Base-by-base conservation (phyloP, 2,113 vertebrate genomes). In the Gobio gobio region DNA sequence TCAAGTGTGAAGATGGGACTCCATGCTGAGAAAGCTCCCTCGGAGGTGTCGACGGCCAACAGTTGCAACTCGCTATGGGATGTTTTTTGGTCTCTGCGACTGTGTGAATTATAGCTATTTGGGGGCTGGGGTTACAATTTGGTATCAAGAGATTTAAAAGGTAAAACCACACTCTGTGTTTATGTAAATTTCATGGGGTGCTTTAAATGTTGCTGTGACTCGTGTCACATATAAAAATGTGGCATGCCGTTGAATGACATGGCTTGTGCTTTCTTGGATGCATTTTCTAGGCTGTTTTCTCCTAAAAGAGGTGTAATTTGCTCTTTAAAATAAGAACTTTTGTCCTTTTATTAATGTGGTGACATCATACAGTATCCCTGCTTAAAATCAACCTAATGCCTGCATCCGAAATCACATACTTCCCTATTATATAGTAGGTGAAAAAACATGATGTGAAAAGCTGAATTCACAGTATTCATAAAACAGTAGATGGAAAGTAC, bases 31-130 rank as follows among this genome's bases (percentile, higher is more conserved):
- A 81, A 51, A 85, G 90, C 43, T 93, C 93, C 90, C 90, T 89
- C 51, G 64, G 88, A 93, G 91, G 93, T 93, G 93, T 93, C 90
- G 94, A 93, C 78, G 56, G 59, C 77, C 87, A 26, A 89, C 88
- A 88, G 89, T 93, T 72, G 63, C 91, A 91, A 91, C 78, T 85
- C 86, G 43, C 86, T 12, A 43, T 88, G 86, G 85, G 86, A 86
- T 64, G 83, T 84, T 73, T 90, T 88, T 24, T 87, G 88, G 89
- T 75, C 76, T 87, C 64, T 61, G 74, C 22, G 4, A 59, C 76
- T 74, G 80, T 87, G 85, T 88, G 85, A 90, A 88, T 88, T 85
- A 54, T 83, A 73, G 66, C 45, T 66, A n/a, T 18, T 49, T 24
- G 73, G 43, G 83, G 24, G 43, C 78, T 78, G 70, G 40, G 78